Evolutionary conservation across 2,888 invertebrate genomes (phyloP), one percentile per base, ranked within the genome.

Genomic region (Sphaeridia pumilis): DNA sequence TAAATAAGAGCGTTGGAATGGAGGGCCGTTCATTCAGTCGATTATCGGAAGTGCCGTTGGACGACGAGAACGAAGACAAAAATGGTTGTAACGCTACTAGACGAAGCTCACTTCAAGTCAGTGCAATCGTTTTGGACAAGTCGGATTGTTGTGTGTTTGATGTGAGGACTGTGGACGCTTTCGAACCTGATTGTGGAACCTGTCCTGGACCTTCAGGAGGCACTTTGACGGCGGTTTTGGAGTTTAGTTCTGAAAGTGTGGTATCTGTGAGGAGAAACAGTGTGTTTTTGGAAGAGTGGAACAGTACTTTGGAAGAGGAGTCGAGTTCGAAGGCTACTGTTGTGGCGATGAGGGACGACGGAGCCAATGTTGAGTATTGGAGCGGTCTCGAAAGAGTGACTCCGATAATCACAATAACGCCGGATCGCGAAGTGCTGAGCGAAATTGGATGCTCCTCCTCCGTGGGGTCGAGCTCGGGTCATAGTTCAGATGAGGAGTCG

Each of bases 341-440:
- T n/a, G n/a, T n/a, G n/a, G n/a, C n/a, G n/a, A 51, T 51, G 51
- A 17, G 51, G 44, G 51, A 51, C 22, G 51, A 51, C 20, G 46
- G 46, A 38, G 38, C 45, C 20, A 46, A 46, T n/a, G 21, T 25
- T 1, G 51, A 45, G 27, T 36, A 51, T 21, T 51, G 51, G 51
- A 46, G 46, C 22, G 44, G 45, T 25, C 21, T 46, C 22, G 51
- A 49, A 43, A 42, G 45, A 34, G 46, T 54, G 41, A 54, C 60
- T 25, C 64, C 64, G 10, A 43, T 58, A 7, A 64, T 64, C 14
- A 58, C 60, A 34, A 63, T 64, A 12, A 64, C 64, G 4, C 56
- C 61, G 20, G 60, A 64, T 22, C 61, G 60, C n/a, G n/a, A n/a
- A n/a, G n/a, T n/a, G n/a, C n/a, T n/a, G n/a, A n/a, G n/a, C n/a